Conservation (phyloP, 2,888 invertebrate genomes). For the Apodemia hepburni region DNA sequence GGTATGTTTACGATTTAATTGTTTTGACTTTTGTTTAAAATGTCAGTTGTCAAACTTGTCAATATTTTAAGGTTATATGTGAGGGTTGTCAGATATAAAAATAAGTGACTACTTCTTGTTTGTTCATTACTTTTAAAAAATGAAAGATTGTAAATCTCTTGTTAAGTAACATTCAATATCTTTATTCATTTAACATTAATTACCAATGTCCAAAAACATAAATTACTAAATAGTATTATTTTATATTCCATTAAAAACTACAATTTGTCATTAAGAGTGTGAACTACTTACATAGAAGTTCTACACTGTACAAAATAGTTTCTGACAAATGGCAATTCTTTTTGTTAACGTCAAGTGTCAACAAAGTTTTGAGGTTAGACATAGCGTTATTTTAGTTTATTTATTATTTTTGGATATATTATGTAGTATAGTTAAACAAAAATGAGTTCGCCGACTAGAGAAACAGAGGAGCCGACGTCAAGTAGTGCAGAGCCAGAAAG, state of each 20-base stretch:
- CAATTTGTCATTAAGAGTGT: not conserved
- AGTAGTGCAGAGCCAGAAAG: slow-evolving; percentile 43
- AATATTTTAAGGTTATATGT: not conserved
- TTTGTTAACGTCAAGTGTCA: slow-evolving; percentile 46
- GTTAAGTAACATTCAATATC: not conserved
- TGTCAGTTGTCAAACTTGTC: not conserved
- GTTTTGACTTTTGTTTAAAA: not conserved
- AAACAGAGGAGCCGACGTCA: slow-evolving; percentile 60
- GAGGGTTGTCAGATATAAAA: not conserved
- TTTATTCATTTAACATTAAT: no score
- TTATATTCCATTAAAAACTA: not conserved
- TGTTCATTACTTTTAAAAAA: no score
- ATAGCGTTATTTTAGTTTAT: slow-evolving; percentile 61
- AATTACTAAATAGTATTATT: no score
- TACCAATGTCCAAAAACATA: no score
- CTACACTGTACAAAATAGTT: not conserved
- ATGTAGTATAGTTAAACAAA: slow-evolving; percentile 58
- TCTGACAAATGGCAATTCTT: slow-evolving; percentile 37
- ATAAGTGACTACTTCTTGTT: not conserved
- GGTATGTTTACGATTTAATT: not conserved
- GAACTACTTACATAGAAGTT: no score
- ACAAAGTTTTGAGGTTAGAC: slow-evolving; percentile 68
- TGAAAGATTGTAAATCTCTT: no score
- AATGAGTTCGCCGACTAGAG: slow-evolving; percentile 68
- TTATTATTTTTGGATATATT: slow-evolving; percentile 64